Percentiles rank a stretch among this genome's conserved stretches.
Evolutionary conservation across 2,113 vertebrate genomes (phyloP).

Genomic region (Dermatemys mawii): DNA sequence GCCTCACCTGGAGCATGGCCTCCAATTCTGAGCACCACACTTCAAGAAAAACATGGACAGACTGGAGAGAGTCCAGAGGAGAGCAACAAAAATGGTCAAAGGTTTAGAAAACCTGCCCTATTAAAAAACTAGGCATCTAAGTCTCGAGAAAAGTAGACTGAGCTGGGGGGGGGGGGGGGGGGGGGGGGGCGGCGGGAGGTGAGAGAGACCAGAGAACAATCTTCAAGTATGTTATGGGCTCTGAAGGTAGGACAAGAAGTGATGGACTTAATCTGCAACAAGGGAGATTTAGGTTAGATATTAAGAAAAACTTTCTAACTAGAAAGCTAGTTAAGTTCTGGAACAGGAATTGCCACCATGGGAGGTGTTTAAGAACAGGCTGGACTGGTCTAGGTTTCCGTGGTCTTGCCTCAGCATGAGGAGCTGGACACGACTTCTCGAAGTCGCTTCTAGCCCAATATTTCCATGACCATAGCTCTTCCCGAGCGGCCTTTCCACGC

Average conservation of each 20-base stretch:
- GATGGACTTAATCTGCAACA: neutral
- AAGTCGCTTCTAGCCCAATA: neutral
- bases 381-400: neutral
- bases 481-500: neutral
- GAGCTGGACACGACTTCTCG: neutral
- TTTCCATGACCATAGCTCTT: neutral
- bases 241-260: too few relatives aligned
- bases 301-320: neutral
- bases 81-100: neutral
- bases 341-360: neutral
- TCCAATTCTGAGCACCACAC: neutral
- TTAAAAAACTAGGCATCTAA: neutral
- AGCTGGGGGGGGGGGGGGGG: too few relatives aligned
- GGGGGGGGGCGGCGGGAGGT: too few relatives aligned
- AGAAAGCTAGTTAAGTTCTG: neutral
- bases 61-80: neutral
- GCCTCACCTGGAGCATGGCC: neutral
- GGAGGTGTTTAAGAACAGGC: neutral
- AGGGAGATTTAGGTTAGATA: neutral
- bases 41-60: neutral
- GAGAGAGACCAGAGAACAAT: too few relatives aligned
- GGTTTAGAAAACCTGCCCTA: neutral
- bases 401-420: neutral
- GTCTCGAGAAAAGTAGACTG: neutral
- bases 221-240: neutral